Evolutionary conservation across 2,888 invertebrate genomes (phyloP).

Genomic region (Diogma glabrata): DNA sequence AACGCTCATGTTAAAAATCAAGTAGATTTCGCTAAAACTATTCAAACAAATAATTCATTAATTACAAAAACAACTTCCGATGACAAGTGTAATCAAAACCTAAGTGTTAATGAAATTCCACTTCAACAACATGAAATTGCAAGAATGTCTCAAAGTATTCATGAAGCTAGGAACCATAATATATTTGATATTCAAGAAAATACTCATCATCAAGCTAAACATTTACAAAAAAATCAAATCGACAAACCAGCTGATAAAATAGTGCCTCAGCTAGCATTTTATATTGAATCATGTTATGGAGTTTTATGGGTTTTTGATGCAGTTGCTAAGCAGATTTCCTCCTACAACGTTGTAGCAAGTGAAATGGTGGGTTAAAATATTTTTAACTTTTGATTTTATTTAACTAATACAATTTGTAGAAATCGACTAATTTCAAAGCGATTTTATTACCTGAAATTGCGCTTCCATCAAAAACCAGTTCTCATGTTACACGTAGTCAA

Average conservation of each 20-base stretch:
- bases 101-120: slow-evolving; percentile 21
- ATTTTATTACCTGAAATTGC: slow-evolving; percentile 73
- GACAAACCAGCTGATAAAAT: slow-evolving; percentile 25
- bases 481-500: slow-evolving; percentile 68
- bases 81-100: slow-evolving; percentile 28
- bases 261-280: slow-evolving; percentile 33
- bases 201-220: slow-evolving; percentile 21
- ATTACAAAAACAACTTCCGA: slow-evolving; percentile 25
- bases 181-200: slow-evolving; percentile 12
- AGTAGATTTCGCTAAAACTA: slow-evolving; percentile 63
- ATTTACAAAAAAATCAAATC: slow-evolving; percentile 15
- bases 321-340: slow-evolving; percentile 45
- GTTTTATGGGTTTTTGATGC: slow-evolving; percentile 86
- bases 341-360: slow-evolving; percentile 74
- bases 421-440: slow-evolving; percentile 37
- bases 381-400: background rate
- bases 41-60: slow-evolving; percentile 42
- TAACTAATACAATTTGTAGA: slow-evolving; percentile 21
- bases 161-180: slow-evolving; percentile 34
- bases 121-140: slow-evolving; percentile 20
- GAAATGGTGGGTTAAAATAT: slow-evolving; percentile 39
- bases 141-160: slow-evolving; percentile 37
- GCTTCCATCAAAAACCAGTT: slow-evolving; percentile 57
- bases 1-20: slow-evolving; percentile 76
- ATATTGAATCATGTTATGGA: slow-evolving; percentile 81